Percentiles rank a stretch among this genome's conserved stretches.
Evolutionary conservation across 1,140 invertebrate species (phyloP).

Genomic region (Gonatopus flavifemur): DNA sequence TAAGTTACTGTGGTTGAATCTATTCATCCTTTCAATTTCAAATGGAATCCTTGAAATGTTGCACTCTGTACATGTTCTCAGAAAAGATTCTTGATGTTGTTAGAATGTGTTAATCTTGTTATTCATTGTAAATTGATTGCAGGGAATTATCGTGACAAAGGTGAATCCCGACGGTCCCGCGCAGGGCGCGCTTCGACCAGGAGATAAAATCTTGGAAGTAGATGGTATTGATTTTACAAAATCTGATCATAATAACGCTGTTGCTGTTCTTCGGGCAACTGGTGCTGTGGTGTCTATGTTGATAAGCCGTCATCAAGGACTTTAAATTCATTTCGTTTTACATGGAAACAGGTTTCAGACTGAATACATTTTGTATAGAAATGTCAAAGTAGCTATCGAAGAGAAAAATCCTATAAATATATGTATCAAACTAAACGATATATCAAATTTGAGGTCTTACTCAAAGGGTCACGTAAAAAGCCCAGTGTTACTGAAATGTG

Average conservation of each 20-base stretch:
- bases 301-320: slow-evolving; percentile 57
- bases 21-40: not conserved
- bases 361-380: slow-evolving; percentile 24
- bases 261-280: slow-evolving; percentile 57
- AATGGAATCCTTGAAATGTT: too few species aligned
- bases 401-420: not conserved
- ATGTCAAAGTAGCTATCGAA: not conserved
- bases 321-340: not conserved
- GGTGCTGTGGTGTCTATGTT: slow-evolving; percentile 60
- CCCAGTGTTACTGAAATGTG: slow-evolving; percentile 22
- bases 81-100: not conserved
- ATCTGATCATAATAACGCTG: slow-evolving; percentile 58
- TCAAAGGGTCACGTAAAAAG: too few species aligned
- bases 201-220: slow-evolving; percentile 65
- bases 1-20: too few species aligned
- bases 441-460: too few species aligned
- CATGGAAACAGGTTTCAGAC: slow-evolving; percentile 13
- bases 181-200: slow-evolving; percentile 58
- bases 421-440: not conserved
- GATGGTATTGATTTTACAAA: slow-evolving; percentile 66
- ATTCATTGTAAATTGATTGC: slow-evolving; percentile 13
- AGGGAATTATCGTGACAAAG: slow-evolving; percentile 65
- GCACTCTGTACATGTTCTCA: too few species aligned
- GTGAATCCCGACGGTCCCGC: slow-evolving; percentile 61
- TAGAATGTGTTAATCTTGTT: too few species aligned